phyloP scores from a whole-genome alignment of 2,888 invertebrate species.

The Taenaris catops region DNA sequence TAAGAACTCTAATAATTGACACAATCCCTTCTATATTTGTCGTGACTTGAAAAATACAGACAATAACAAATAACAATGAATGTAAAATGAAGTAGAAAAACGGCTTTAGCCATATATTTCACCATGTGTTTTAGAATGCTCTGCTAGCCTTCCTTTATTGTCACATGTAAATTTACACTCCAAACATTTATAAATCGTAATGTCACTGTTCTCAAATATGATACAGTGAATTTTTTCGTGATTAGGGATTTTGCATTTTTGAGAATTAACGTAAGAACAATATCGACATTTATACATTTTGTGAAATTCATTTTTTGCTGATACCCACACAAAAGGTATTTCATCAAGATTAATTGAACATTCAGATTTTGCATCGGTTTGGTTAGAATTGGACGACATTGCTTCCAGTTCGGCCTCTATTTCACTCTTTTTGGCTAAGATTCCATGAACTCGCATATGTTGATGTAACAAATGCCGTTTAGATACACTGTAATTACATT shows the following conservation, averaged over 20 bases:
- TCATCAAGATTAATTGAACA: constrained; percentile 71
- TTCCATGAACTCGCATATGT: constrained; percentile 88
- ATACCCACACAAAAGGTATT: constrained; percentile 88
- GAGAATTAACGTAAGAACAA: constrained; percentile 91
- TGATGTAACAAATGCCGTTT: constrained; percentile 90
- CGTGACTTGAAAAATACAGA: too few species aligned
- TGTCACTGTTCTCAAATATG: constrained; percentile 70
- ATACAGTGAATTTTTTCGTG: constrained; percentile 90
- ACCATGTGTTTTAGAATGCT: constrained; percentile 88
- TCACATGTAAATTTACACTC: constrained; percentile 90
- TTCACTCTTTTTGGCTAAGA: constrained; percentile 64
- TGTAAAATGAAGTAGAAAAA: too few species aligned
- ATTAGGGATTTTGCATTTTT: constrained; percentile 88
- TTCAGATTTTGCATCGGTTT: constrained; percentile 36
- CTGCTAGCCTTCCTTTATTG: constrained; percentile 84
- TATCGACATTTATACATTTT: constrained; percentile 92
- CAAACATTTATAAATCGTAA: constrained; percentile 82
- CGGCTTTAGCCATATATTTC: constrained; percentile 85
- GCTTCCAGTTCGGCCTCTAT: constrained; percentile 62
- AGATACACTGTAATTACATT: constrained; percentile 91
- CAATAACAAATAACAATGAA: too few species aligned
- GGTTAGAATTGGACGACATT: constrained; percentile 32
- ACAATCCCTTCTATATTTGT: too few species aligned
- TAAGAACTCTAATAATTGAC: too few species aligned
- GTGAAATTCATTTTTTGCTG: constrained; percentile 84